Percentiles rank a stretch among this genome's conserved stretches.
Conservation (phyloP, 1,140 invertebrate species). For the Euwallacea fornicatus region DNA sequence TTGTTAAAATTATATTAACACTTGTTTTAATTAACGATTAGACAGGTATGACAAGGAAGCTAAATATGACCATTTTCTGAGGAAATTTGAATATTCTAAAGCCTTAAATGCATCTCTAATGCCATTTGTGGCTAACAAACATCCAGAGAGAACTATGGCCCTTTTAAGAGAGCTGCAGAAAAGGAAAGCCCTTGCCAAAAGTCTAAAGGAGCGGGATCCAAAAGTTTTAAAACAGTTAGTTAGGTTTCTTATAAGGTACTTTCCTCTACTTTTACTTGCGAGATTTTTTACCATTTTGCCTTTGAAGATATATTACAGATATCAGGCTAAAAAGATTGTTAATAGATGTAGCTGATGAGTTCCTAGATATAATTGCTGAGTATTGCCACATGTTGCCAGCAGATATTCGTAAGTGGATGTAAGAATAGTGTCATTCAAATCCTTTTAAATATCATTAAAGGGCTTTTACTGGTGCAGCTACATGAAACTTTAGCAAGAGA, state of each 20-base stretch:
- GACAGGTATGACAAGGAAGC: slow-evolving; percentile 53
- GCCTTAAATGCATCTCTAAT: slow-evolving; percentile 75
- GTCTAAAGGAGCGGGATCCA: slow-evolving; percentile 69
- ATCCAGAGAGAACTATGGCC: slow-evolving; percentile 75
- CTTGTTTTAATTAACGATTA: background rate
- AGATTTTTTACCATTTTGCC: background rate
- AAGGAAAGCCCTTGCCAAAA: slow-evolving; percentile 70
- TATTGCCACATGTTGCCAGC: slow-evolving; percentile 59
- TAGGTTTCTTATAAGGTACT: slow-evolving; percentile 67
- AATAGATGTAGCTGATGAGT: slow-evolving; percentile 70
- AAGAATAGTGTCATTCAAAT: background rate
- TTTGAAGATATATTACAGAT: slow-evolving; percentile 68
- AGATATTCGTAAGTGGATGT: slow-evolving; percentile 56
- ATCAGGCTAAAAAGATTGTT: slow-evolving; percentile 72
- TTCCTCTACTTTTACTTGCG: background rate
- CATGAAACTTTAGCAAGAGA: slow-evolving; percentile 66
- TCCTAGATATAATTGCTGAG: slow-evolving; percentile 75
- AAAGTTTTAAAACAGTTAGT: slow-evolving; percentile 68
- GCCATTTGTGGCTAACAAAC: slow-evolving; percentile 62
- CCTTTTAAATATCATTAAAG: slow-evolving; percentile 1
- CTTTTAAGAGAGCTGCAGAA: slow-evolving; percentile 83
- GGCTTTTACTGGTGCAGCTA: slow-evolving; percentile 60
- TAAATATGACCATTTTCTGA: slow-evolving; percentile 71
- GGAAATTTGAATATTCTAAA: slow-evolving; percentile 80
- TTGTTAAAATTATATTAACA: background rate